Conservation (phyloP, 2,797 vertebrate genomes). For the Agapornis canus region DNA sequence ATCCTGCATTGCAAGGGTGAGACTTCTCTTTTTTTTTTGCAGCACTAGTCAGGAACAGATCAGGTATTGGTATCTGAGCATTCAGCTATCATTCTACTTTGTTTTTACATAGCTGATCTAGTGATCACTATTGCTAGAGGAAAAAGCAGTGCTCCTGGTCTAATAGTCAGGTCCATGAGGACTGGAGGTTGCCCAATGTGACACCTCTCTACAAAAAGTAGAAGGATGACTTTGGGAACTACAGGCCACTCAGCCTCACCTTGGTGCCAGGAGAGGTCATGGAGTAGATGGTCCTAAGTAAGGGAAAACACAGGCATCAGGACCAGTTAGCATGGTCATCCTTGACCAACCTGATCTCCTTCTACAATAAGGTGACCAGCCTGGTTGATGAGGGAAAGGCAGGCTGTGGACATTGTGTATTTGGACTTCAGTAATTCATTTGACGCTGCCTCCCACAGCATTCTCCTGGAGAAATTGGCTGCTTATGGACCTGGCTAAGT, state of each 20-base stretch:
- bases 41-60: background rate
- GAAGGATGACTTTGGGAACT: background rate
- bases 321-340: background rate
- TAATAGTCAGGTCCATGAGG: background rate
- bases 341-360: background rate
- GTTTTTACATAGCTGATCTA: background rate
- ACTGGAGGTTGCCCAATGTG: background rate
- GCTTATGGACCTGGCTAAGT: background rate
- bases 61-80: background rate
- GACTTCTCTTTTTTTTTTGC: background rate
- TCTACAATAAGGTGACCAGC: background rate
- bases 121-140: background rate
- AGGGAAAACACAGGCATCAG: background rate
- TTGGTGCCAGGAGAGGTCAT: background rate
- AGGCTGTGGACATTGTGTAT: background rate
- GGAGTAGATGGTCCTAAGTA: background rate
- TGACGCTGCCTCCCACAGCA: background rate
- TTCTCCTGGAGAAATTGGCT: background rate
- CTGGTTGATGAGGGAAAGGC: background rate
- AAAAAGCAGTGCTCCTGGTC: background rate
- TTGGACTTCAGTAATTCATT: background rate
- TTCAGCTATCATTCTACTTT: background rate
- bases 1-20: background rate
- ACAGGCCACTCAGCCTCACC: background rate
- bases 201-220: background rate